These are phyloP conservation scores for Drosophila yakuba DNA, from an alignment of 1,140 invertebrate genomes.

Conservation along the genomic window DNA sequence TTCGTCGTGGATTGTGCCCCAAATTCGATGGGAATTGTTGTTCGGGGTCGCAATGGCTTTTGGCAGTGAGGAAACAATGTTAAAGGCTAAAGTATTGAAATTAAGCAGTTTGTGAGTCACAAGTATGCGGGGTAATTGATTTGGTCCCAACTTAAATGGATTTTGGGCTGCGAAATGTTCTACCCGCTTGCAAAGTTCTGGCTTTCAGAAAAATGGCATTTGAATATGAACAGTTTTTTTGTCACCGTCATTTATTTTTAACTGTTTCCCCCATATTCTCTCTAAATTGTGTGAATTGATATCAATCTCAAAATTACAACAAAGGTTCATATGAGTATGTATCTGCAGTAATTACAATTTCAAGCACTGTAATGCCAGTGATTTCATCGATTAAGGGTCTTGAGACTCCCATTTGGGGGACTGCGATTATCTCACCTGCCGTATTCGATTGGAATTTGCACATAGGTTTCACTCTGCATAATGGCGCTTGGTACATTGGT, in stretches of 20 bases:
- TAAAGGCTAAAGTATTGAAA: slow-evolving; percentile 7
- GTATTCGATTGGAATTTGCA: not conserved
- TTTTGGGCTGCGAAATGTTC: too few species aligned
- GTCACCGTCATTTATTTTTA: too few species aligned
- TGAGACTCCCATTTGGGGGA: not conserved
- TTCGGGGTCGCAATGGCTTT: not conserved
- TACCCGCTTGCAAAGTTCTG: too few species aligned
- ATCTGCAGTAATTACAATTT: too few species aligned
- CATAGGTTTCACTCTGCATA: slow-evolving; percentile 8
- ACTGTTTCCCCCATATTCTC: too few species aligned
- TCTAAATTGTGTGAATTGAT: too few species aligned
- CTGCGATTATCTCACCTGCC: not conserved
- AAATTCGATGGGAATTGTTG: slow-evolving; percentile 32
- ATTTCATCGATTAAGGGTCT: not conserved
- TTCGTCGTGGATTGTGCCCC: slow-evolving; percentile 30
- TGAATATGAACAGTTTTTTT: too few species aligned
- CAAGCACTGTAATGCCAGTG: not conserved
- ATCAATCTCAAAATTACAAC: too few species aligned
- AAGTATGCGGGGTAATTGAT: too few species aligned
- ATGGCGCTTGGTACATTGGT: not conserved
- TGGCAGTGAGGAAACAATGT: slow-evolving; percentile 3
- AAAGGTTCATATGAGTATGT: too few species aligned
- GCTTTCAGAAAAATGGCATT: too few species aligned
- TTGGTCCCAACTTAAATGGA: not conserved
- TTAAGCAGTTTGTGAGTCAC: slow-evolving; percentile 16